These are phyloP conservation scores for Rhinoderma darwinii DNA, from an alignment of 2,113 vertebrate species.

Conservation along the genomic window DNA sequence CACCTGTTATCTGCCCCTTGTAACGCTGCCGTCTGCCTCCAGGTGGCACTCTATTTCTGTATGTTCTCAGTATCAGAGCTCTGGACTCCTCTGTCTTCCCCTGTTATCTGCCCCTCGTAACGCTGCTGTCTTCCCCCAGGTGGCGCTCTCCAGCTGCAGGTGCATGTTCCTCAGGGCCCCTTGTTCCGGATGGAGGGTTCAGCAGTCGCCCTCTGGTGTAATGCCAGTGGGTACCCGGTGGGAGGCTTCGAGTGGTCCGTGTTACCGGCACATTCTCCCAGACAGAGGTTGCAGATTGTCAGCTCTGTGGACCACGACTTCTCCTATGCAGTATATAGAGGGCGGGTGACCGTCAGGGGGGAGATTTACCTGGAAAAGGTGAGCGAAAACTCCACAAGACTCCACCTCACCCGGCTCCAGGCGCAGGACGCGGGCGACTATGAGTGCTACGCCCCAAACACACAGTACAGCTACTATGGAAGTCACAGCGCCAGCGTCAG, in stretches of 20 bases:
- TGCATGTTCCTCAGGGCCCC: slow-evolving; percentile 84
- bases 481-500: slow-evolving; percentile 82
- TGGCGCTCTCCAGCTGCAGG: slow-evolving; percentile 77
- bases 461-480: slow-evolving; percentile 66
- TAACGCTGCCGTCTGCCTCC: too few relatives aligned
- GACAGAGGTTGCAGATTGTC: slow-evolving; percentile 90
- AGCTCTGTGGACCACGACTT: slow-evolving; percentile 89
- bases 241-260: slow-evolving; percentile 96
- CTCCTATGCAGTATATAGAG: slow-evolving; percentile 86
- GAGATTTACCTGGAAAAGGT: slow-evolving; percentile 90
- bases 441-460: slow-evolving; percentile 79
- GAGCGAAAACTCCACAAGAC: slow-evolving; percentile 76
- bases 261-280: slow-evolving; percentile 79
- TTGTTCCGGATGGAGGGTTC: slow-evolving; percentile 88
- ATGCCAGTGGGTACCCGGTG: slow-evolving; percentile 82
- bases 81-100: too few relatives aligned
- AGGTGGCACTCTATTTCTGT: too few relatives aligned
- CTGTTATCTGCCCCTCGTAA: too few relatives aligned
- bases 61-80: too few relatives aligned
- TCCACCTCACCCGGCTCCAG: slow-evolving; percentile 89
- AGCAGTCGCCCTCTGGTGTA: slow-evolving; percentile 92
- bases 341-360: slow-evolving; percentile 77
- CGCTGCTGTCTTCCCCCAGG: slow-evolving; percentile 62
- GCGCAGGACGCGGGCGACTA: slow-evolving; percentile 82
- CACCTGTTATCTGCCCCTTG: too few relatives aligned